Evolutionary conservation across 2,888 invertebrate species (phyloP).

Genomic region (Pristionchus mayeri): DNA sequence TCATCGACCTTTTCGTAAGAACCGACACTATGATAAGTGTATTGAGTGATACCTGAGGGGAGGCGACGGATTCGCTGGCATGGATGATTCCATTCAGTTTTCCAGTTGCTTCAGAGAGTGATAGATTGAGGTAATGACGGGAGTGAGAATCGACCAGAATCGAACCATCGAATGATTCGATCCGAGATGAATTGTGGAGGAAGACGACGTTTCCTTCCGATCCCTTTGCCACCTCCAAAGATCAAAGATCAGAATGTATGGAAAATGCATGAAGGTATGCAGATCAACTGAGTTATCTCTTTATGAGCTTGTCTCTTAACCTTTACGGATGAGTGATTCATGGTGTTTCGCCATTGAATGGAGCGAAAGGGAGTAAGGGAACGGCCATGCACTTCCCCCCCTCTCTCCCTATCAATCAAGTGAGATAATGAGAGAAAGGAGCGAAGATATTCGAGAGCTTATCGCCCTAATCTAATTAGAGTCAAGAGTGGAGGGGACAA

Average conservation of each 20-base stretch:
- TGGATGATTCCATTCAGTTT: constrained; percentile 67
- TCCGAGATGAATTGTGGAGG: constrained; percentile 72
- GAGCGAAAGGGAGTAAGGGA: background rate
- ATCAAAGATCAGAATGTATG: background rate
- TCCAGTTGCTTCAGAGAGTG: constrained; percentile 69
- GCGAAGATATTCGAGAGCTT: constrained; percentile 3
- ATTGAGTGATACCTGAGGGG: constrained; percentile 50
- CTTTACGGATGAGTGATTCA: background rate
- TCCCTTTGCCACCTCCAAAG: constrained; percentile 46
- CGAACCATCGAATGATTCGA: constrained; percentile 70
- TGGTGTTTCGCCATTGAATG: background rate
- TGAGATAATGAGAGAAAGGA: constrained; percentile 24
- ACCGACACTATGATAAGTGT: no score
- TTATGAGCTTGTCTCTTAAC: background rate
- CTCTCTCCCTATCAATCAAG: background rate
- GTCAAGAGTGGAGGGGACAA: background rate
- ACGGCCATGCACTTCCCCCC: background rate
- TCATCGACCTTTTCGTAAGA: no score
- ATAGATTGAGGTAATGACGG: constrained; percentile 69
- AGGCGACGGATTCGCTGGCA: constrained; percentile 46
- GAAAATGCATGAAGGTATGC: background rate
- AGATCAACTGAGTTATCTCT: background rate
- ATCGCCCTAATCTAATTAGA: constrained; percentile 1
- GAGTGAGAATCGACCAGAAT: constrained; percentile 65
- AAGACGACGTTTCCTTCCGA: constrained; percentile 64